These are phyloP conservation scores for Polydrusus cervinus DNA, from an alignment of 2,888 invertebrate species.

Conservation along the genomic window DNA sequence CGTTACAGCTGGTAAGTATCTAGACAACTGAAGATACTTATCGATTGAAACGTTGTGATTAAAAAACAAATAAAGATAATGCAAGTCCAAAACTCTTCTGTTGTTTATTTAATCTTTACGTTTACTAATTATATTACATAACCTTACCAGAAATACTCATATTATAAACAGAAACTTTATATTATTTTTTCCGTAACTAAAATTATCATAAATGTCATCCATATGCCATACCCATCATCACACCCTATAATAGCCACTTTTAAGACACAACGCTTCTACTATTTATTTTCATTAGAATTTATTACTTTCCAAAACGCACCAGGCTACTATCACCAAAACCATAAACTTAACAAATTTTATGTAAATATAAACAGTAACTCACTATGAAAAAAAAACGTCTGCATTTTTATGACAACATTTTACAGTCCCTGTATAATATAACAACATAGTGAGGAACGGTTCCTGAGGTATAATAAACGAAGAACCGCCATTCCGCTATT, in stretches of 20 bases:
- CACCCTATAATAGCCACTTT: neutral
- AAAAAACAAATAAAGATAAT: no score
- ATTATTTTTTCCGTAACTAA: neutral
- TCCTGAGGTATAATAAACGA: no score
- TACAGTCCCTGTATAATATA: constrained; percentile 28
- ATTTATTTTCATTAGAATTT: constrained; percentile 14
- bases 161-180: no score
- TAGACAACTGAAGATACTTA: no score
- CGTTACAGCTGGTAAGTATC: no score
- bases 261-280: neutral
- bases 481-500: no score
- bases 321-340: neutral
- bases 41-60: no score
- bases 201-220: constrained; percentile 1
- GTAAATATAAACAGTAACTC: constrained; percentile 28
- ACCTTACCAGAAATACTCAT: no score
- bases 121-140: no score
- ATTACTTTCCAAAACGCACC: constrained; percentile 9
- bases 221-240: neutral
- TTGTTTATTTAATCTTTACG: no score
- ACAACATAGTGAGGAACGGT: no score
- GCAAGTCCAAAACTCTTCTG: no score
- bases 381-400: constrained; percentile 1
- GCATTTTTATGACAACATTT: constrained; percentile 34
- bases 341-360: constrained; percentile 30